Evolutionary conservation across 1,140 invertebrate genomes (phyloP).

Genomic region (Drosophila leontia): DNA sequence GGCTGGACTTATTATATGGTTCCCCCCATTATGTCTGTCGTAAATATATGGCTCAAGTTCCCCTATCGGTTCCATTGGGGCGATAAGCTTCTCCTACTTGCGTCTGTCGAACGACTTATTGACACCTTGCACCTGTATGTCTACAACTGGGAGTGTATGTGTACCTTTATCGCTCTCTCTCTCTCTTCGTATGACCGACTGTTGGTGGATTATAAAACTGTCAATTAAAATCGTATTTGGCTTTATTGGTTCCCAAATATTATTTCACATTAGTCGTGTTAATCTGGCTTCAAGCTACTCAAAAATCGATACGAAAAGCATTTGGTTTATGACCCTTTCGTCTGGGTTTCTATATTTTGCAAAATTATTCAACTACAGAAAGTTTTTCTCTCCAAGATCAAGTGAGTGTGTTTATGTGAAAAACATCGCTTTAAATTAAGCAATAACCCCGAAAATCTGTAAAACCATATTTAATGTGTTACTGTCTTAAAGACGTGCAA

Average conservation of each 20-base stretch:
- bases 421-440: neutral
- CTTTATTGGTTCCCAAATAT: conserved; percentile 26
- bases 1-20: neutral
- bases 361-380: neutral
- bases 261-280: conserved; percentile 13
- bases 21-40: conserved; percentile 33
- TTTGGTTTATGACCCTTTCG: conserved; percentile 32
- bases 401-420: conserved; percentile 3
- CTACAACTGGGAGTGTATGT: neutral
- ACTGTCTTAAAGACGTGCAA: conserved; percentile 5
- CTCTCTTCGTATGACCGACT: conserved; percentile 1
- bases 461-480: conserved; percentile 4
- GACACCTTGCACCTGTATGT: conserved; percentile 30
- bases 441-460: conserved; percentile 4
- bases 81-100: conserved; percentile 26
- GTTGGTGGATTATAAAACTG: conserved; percentile 58
- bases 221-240: conserved; percentile 76
- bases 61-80: conserved; percentile 36
- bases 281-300: conserved; percentile 30
- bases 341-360: neutral
- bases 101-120: conserved; percentile 37
- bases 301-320: conserved; percentile 26
- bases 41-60: conserved; percentile 31
- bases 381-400: neutral
- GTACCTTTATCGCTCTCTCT: conserved; percentile 4